Evolutionary conservation across 2,888 invertebrate species (phyloP).

Genomic region (Eustalomyia histrio): DNA sequence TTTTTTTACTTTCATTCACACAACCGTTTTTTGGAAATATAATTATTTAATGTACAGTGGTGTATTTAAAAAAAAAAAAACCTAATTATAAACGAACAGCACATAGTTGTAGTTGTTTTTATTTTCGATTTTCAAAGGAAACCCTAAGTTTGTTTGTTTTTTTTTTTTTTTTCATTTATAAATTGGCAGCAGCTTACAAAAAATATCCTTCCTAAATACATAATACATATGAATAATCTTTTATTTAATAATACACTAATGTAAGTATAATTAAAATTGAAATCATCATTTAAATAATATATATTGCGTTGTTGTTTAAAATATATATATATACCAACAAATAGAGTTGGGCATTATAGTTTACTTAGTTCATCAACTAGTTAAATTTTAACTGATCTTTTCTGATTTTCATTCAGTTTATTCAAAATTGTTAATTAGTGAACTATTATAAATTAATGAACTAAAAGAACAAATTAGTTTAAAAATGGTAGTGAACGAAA

Average conservation of each 20-base stretch:
- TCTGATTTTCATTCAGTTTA: too few species aligned
- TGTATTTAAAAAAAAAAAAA: constrained; percentile 20
- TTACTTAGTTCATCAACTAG: too few species aligned
- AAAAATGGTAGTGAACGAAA: too few species aligned
- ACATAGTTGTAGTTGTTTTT: not conserved
- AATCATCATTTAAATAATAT: constrained; percentile 1
- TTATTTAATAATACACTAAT: constrained; percentile 7
- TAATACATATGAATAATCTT: constrained; percentile 12
- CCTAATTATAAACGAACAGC: constrained; percentile 44
- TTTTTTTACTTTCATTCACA: constrained; percentile 65
- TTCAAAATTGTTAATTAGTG: too few species aligned
- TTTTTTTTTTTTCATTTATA: not conserved
- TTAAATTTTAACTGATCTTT: too few species aligned
- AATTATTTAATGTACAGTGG: constrained; percentile 38
- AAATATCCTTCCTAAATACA: constrained; percentile 65
- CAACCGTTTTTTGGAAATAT: constrained; percentile 40
- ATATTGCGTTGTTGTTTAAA: not conserved
- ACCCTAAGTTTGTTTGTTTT: constrained; percentile 14
- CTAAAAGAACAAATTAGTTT: too few species aligned
- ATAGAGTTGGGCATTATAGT: too few species aligned
- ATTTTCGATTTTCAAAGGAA: constrained; percentile 9
- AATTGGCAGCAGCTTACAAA: constrained; percentile 68
- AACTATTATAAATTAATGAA: too few species aligned
- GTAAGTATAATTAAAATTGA: constrained; percentile 9
- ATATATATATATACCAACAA: too few species aligned